phyloP scores from a whole-genome alignment of 2,888 invertebrate species.

The Eurois occulta region DNA sequence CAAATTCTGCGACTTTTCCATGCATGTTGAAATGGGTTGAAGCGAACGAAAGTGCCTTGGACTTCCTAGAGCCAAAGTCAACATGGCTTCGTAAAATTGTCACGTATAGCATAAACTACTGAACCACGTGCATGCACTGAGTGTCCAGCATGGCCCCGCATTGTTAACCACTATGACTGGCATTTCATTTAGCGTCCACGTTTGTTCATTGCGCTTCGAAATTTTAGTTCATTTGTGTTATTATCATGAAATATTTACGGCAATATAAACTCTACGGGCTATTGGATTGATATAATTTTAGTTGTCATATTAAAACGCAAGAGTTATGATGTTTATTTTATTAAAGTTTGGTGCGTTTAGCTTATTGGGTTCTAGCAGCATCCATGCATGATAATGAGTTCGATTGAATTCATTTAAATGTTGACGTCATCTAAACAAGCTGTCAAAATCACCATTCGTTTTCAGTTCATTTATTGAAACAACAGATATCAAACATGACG shows the following conservation, averaged over 20 bases:
- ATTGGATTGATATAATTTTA: not conserved
- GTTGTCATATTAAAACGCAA: not conserved
- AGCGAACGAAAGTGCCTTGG: not conserved
- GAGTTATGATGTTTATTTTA: not conserved
- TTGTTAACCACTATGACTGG: slow-evolving; percentile 16
- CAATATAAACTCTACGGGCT: not conserved
- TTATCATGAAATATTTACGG: not conserved
- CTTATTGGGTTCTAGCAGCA: not conserved
- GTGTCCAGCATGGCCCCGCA: not conserved
- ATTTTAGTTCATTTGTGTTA: not conserved
- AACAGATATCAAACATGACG: not conserved
- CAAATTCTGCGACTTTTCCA: not conserved
- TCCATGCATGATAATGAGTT: not conserved
- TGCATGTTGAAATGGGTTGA: not conserved
- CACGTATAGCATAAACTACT: slow-evolving; percentile 26
- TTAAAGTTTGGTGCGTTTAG: not conserved
- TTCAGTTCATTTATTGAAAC: not conserved
- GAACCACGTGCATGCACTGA: slow-evolving; percentile 28
- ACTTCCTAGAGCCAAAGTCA: not conserved
- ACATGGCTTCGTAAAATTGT: slow-evolving; percentile 34
- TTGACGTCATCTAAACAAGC: not conserved
- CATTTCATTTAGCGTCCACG: slow-evolving; percentile 12
- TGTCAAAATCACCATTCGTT: not conserved
- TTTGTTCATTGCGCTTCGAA: not conserved
- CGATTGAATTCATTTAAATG: slow-evolving; percentile 2